Evolutionary conservation across 2,797 vertebrate genomes (phyloP).

Genomic region (Tenualosa ilisha): DNA sequence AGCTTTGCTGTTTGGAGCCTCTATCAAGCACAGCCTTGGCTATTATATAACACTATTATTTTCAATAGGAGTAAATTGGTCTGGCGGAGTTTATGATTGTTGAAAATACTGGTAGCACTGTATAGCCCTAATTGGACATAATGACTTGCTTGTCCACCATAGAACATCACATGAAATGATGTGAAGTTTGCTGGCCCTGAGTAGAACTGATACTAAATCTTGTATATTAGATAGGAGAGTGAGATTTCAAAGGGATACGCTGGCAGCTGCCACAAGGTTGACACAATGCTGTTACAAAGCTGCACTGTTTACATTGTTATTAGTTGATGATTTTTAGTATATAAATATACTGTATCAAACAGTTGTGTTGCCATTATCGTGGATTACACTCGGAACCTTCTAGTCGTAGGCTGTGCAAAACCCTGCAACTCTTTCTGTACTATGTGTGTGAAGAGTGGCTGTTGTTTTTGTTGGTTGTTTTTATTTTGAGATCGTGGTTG

Average conservation of each 20-base stretch:
- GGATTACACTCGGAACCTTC: neutral
- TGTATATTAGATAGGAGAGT: too few relatives aligned
- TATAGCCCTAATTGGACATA: neutral
- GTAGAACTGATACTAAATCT: neutral
- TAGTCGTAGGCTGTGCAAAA: neutral
- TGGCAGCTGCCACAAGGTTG: too few relatives aligned
- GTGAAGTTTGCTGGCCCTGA: neutral
- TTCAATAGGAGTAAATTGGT: constrained; percentile 4
- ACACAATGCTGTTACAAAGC: too few relatives aligned
- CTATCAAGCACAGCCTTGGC: constrained; percentile 12
- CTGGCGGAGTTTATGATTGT: constrained; percentile 19
- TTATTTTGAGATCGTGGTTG: neutral
- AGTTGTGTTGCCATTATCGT: neutral
- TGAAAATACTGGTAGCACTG: constrained; percentile 29
- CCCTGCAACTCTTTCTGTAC: neutral
- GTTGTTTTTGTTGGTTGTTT: neutral
- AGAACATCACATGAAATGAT: neutral
- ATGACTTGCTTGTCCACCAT: neutral
- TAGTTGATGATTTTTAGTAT: neutral
- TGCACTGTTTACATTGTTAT: neutral
- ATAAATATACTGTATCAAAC: neutral
- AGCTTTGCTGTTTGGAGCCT: constrained; percentile 20
- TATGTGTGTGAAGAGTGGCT: neutral
- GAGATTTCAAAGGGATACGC: too few relatives aligned
- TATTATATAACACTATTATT: constrained; percentile 26